Evolutionary conservation across 2,888 invertebrate species (phyloP).

Genomic region (Choristoneura rosaceana): DNA sequence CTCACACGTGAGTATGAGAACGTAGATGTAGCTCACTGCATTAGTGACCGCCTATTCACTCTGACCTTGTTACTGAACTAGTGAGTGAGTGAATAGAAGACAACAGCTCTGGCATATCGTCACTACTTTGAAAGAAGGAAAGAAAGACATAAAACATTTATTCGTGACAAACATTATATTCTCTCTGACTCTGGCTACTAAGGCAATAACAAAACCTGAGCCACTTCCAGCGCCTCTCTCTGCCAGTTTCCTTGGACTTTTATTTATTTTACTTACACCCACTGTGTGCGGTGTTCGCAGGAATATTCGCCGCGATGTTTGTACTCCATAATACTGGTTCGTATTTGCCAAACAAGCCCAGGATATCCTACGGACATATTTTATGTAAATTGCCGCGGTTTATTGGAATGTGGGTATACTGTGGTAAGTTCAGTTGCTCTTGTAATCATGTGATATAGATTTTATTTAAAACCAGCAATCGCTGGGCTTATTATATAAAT

Average conservation of each 20-base stretch:
- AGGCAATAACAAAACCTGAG: background rate
- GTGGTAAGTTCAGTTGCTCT: background rate
- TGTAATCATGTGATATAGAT: background rate
- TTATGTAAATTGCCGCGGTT: conserved; percentile 22
- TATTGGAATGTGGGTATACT: conserved; percentile 7
- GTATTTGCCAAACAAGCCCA: conserved; percentile 57
- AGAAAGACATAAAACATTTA: too few species aligned
- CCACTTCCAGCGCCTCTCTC: conserved; percentile 50
- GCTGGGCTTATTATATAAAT: too few species aligned
- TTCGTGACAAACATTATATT: too few species aligned
- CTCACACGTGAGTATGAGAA: too few species aligned
- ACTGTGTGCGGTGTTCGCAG: conserved; percentile 53
- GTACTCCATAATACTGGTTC: conserved; percentile 56
- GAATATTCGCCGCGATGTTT: conserved; percentile 55
- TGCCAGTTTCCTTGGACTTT: conserved; percentile 50
- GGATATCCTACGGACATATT: conserved; percentile 44
- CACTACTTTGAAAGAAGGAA: too few species aligned
- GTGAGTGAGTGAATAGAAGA: too few species aligned
- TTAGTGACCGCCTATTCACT: too few species aligned
- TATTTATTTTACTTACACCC: conserved; percentile 62
- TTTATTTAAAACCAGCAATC: too few species aligned
- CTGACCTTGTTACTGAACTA: too few species aligned
- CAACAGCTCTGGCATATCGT: too few species aligned
- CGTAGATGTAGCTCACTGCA: too few species aligned
- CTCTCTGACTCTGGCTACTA: too few species aligned